A percentile compares a stretch with the other conserved stretches of the same genome.
Evolutionary conservation across 1,140 invertebrate species (phyloP).

Genomic region (Drepana arcuata): DNA sequence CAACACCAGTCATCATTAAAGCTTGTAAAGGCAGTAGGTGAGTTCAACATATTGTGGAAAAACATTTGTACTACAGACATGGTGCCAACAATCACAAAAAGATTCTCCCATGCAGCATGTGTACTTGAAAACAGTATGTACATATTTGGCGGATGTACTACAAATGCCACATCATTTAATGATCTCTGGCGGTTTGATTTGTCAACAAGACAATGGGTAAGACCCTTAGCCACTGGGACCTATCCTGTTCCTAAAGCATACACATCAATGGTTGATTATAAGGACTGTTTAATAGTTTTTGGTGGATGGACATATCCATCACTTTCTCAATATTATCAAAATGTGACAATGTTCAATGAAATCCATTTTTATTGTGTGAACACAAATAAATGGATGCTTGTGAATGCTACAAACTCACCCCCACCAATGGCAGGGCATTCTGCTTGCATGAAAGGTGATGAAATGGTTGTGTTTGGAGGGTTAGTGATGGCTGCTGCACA

Average conservation of each 20-base stretch:
- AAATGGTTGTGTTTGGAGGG: constrained; percentile 94
- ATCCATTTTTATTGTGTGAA: constrained; percentile 91
- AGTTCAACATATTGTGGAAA: constrained; percentile 81
- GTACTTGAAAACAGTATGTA: constrained; percentile 90
- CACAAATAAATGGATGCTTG: constrained; percentile 87
- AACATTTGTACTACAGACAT: constrained; percentile 70
- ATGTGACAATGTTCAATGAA: constrained; percentile 92
- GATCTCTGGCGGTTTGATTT: constrained; percentile 96
- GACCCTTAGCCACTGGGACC: constrained; percentile 85
- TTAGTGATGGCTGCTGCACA: constrained; percentile 56
- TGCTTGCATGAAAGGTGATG: constrained; percentile 88
- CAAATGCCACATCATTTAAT: constrained; percentile 95
- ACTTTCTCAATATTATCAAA: constrained; percentile 91
- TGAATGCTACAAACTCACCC: constrained; percentile 77
- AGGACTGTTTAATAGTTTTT: constrained; percentile 89
- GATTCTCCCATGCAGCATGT: constrained; percentile 94
- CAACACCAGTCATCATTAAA: constrained; percentile 78
- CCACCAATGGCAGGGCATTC: constrained; percentile 93
- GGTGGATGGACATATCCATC: constrained; percentile 97
- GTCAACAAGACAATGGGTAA: constrained; percentile 85
- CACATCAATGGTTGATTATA: constrained; percentile 90
- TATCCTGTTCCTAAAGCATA: constrained; percentile 98
- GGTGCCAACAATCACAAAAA: constrained; percentile 83
- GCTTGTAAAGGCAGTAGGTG: constrained; percentile 78
- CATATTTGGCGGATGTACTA: constrained; percentile 97